Evolutionary conservation across 2,113 vertebrate genomes (phyloP).

Genomic region (Mesitornis unicolor): DNA sequence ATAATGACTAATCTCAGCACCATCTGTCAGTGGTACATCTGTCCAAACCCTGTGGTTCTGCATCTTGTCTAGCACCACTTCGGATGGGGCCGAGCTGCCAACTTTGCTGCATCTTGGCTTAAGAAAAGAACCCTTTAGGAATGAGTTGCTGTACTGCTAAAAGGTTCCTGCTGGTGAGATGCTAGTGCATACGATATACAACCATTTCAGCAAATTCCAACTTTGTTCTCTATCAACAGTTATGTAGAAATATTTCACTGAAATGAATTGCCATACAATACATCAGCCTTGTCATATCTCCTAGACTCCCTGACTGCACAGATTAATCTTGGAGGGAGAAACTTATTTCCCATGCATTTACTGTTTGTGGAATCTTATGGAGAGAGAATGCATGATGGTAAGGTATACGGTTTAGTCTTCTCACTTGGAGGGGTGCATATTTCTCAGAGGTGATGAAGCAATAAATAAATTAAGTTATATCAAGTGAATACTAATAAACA

Average conservation of each 20-base stretch:
- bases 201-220: not conserved
- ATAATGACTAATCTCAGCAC: conserved; percentile 52
- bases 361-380: not conserved
- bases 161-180: conserved; percentile 17
- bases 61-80: conserved; percentile 48
- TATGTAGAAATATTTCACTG: conserved; percentile 14
- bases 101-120: conserved; percentile 22
- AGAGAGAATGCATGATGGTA: not conserved
- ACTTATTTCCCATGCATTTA: not conserved
- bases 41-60: conserved; percentile 45
- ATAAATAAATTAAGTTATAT: conserved; percentile 12
- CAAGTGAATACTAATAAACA: conserved; percentile 2
- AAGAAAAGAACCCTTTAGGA: conserved; percentile 10
- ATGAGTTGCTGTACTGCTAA: conserved; percentile 13
- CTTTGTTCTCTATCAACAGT: conserved; percentile 6
- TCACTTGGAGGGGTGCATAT: not conserved
- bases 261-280: not conserved
- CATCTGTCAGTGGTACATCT: conserved; percentile 48
- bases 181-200: not conserved
- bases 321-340: conserved; percentile 29
- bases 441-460: conserved; percentile 16
- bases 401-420: not conserved
- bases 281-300: conserved; percentile 9
- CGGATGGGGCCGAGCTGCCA: not conserved
- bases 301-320: not conserved